Conservation (phyloP, 2,888 invertebrate species). For the Philonicus albiceps region DNA sequence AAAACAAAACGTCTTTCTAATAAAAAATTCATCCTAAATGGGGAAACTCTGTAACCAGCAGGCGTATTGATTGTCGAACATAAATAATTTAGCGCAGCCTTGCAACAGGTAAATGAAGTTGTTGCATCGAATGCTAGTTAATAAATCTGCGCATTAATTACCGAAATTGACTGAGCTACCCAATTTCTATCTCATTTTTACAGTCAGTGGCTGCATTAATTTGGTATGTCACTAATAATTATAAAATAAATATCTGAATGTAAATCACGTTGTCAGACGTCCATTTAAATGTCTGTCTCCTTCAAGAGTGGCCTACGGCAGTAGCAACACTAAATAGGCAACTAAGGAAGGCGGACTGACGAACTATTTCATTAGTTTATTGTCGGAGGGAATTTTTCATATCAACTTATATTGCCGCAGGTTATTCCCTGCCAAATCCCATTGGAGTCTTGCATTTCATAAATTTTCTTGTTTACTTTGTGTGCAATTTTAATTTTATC, state of each 20-base stretch:
- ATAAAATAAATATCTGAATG: neutral
- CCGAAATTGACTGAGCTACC: neutral
- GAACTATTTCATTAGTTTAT: constrained; percentile 40
- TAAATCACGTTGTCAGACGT: constrained; percentile 26
- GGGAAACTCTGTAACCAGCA: neutral
- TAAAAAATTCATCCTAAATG: constrained; percentile 14
- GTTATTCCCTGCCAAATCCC: constrained; percentile 18
- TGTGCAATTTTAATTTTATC: constrained; percentile 16
- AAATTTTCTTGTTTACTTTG: constrained; percentile 1
- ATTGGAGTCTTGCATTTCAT: neutral
- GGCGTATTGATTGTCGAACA: neutral
- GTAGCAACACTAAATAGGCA: neutral
- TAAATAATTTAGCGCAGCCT: neutral
- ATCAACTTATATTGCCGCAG: constrained; percentile 32
- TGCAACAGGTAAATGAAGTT: neutral
- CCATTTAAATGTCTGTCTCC: constrained; percentile 2
- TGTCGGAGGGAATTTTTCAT: constrained; percentile 43
- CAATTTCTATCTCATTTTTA: neutral
- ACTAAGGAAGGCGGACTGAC: neutral
- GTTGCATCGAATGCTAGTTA: neutral
- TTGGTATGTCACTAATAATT: constrained; percentile 11
- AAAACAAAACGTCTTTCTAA: neutral
- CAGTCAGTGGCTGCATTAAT: neutral
- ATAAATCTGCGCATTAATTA: neutral
- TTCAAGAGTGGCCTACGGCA: neutral